Base-by-base conservation (phyloP, 2,888 invertebrate species). In the Acanthococcus lagerstroemiae region DNA sequence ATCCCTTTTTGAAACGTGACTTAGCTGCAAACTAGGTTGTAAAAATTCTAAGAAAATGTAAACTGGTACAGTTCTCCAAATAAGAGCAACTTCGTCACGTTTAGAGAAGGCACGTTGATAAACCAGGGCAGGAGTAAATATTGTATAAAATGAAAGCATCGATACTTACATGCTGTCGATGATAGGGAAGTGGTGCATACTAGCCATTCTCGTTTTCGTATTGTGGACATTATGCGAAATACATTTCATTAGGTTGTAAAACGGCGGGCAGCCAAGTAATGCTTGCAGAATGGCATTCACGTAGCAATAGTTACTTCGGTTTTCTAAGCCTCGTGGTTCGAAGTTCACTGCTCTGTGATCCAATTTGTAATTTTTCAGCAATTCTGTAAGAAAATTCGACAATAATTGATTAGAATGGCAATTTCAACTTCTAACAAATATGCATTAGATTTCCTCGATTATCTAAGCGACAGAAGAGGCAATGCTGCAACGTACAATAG, bases 231-330 rank as follows among this genome's bases (percentile, higher is more conserved):
- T 66, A 60, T 72, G 55, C 58, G 69, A n/a, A 72, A 82, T 69
- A 74, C 74, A 66, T 74, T 76, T 69, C 76, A 95, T 80, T 74
- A 96, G 81, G 78, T 95, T 94, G 77, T 92, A 95, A 78, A 96
- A 90, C 0, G 95, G 95, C 19, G 95, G 92, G 75, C 96, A 96
- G 15, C 93, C 94, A 27, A 95, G 81, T 71, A 96, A 78, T 0
- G 95, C 95, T 78, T 96, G 95, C 44, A 96, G 79, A 70, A 93
- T 94, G 21, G 95, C 90, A 78, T 96, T 96, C 69, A 95, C 91
- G 75, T 95, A 96, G 79, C 96, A 96, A 78, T 93, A 95, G 78
- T 95, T 96, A 69, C 91, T 91, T 70, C 88, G 86, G 77, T 96
- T 96, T 63, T 88, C 88, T 56, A 96, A 82, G 1, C 96, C 96